Evolutionary conservation across 2,797 vertebrate species (phyloP), one percentile per base, ranked within the genome.

Genomic region (Percopsis omiscomaycus): DNA sequence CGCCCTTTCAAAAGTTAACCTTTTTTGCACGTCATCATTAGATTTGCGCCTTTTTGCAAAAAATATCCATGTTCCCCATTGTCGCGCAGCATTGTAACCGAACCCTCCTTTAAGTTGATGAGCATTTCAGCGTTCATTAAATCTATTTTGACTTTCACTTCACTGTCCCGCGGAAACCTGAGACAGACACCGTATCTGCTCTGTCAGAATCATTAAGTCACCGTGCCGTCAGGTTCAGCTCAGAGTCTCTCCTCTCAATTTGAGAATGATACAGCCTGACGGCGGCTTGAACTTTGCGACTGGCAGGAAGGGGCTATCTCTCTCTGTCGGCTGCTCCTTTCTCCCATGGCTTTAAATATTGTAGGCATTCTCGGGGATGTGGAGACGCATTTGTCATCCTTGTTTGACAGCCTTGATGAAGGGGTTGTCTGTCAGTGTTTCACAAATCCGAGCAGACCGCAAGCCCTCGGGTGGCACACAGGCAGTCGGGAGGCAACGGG

Each of bases 321-420:
- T 87, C 86, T 84, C 79, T 80, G 73, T 77, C 73, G 77, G 64
- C 77, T 76, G 77, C 66, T 32, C 81, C 77, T 69, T 84, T 87
- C 86, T 85, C 87, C 87, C 81, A 79, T 83, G 85, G 82, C 74
- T 86, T 89, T 88, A 88, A 91, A 91, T 88, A 89, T 88, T 86
- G 79, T 83, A 86, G 84, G 86, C 85, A 88, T 90, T 82, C 82
- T 83, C 71, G 79, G 88, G 84, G 86, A 88, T 85, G 88, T 78
- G 83, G 89, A 87, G 88, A 87, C 61, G 48, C 88, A 90, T 92
- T 92, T 89, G 89, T 92, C 90, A 91, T 87, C 81, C 72, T 59
- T 78, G 80, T 88, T 89, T 91, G 90, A 90, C 90, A 89, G 88
- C 77, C 80, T 86, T 90, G 89, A 91, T 90, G 88, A 91, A 90